These are phyloP conservation scores for Maccullochella peelii DNA, from an alignment of 2,113 vertebrate species.

Conservation along the genomic window DNA sequence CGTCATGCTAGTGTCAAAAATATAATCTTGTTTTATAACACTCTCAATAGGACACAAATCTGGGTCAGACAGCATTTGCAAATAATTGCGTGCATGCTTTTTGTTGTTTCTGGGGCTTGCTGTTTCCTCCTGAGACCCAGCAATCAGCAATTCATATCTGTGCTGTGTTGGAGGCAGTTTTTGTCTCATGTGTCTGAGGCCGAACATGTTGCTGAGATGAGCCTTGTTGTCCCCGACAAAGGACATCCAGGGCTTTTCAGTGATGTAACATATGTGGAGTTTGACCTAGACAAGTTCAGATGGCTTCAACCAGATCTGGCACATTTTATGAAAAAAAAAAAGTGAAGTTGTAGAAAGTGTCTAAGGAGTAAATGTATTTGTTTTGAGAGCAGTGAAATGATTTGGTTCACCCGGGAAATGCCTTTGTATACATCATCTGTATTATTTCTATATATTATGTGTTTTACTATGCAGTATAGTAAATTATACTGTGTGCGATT, in stretches of 20 bases:
- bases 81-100: constrained; percentile 3
- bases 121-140: constrained; percentile 43
- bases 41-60: constrained; percentile 29
- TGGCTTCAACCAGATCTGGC: constrained; percentile 1
- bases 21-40: constrained; percentile 38
- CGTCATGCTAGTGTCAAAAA: constrained; percentile 8
- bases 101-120: constrained; percentile 12
- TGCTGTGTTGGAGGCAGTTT: not conserved
- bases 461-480: not conserved
- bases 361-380: not conserved
- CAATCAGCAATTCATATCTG: not conserved
- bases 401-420: not conserved
- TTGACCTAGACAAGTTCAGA: not conserved
- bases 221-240: constrained; percentile 10
- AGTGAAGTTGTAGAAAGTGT: not conserved
- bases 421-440: not conserved
- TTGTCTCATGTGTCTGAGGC: not conserved
- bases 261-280: constrained; percentile 25
- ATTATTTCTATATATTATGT: not conserved
- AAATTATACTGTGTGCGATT: not conserved
- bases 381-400: not conserved
- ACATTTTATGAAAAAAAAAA: not conserved
- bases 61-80: constrained; percentile 42
- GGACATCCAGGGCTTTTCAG: constrained; percentile 15
- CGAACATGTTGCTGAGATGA: constrained; percentile 14